Conservation (phyloP, 92 coral and sea anemone species). For the Parazoanthus atlanticus region DNA sequence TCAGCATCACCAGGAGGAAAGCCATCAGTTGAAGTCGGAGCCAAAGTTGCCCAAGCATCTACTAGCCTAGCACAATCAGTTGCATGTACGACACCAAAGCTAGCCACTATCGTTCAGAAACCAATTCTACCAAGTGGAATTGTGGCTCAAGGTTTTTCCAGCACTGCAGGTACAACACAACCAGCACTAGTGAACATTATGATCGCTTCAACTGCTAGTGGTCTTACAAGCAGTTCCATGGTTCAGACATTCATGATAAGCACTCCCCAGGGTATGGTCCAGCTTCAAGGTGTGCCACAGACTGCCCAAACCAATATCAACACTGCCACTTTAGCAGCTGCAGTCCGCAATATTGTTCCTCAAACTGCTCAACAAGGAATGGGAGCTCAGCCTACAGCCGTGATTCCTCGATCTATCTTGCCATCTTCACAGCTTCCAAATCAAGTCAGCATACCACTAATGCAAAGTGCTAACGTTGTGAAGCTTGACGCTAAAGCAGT, state of each 20-base stretch:
- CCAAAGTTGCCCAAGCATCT: background rate
- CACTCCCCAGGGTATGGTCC: constrained; percentile 42
- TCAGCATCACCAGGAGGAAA: background rate
- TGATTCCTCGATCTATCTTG: constrained; percentile 51
- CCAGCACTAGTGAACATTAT: constrained; percentile 30
- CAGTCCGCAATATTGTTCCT: background rate
- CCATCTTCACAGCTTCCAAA: constrained; percentile 54
- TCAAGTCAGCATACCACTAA: constrained; percentile 45
- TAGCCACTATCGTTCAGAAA: constrained; percentile 41
- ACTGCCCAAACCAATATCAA: constrained; percentile 19
- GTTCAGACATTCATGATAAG: constrained; percentile 46
- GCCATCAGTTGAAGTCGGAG: background rate
- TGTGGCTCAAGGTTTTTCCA: constrained; percentile 21
- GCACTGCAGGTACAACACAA: constrained; percentile 34
- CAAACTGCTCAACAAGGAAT: constrained; percentile 20
- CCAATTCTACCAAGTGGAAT: constrained; percentile 33
- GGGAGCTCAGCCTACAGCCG: constrained; percentile 36
- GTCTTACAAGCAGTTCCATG: constrained; percentile 23
- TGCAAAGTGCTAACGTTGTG: constrained; percentile 66
- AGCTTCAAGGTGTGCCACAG: constrained; percentile 40
- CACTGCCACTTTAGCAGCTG: background rate
- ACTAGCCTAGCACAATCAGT: background rate
- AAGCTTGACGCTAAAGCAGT: constrained; percentile 52
- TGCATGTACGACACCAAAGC: constrained; percentile 18
- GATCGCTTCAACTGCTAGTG: constrained; percentile 33